phyloP scores from a whole-genome alignment of 2,888 invertebrate genomes.

The Drosophila putrida region DNA sequence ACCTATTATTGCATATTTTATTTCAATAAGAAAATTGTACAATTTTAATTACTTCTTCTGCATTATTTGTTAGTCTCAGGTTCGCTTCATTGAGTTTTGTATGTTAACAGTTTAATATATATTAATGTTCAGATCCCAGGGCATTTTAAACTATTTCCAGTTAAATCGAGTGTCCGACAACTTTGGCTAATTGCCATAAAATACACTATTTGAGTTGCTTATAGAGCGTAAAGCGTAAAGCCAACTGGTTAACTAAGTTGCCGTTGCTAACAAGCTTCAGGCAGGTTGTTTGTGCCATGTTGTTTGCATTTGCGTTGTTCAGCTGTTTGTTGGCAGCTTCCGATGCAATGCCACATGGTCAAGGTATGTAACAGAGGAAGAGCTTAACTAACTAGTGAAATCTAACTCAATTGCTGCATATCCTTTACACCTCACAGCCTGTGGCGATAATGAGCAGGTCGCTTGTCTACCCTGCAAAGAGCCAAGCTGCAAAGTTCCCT shows the following conservation, averaged over 20 bases:
- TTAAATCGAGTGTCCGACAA: not conserved
- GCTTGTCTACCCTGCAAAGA: constrained; percentile 49
- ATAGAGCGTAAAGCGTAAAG: constrained; percentile 37
- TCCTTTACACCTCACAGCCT: constrained; percentile 35
- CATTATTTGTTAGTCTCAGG: not conserved
- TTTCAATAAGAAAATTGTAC: not conserved
- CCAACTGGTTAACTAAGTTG: constrained; percentile 9
- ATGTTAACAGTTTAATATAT: not conserved
- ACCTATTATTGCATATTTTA: not conserved
- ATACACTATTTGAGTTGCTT: constrained; percentile 40
- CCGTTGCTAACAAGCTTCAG: constrained; percentile 8
- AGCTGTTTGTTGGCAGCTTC: constrained; percentile 17
- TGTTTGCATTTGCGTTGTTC: constrained; percentile 40
- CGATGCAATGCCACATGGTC: constrained; percentile 5
- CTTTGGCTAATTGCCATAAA: constrained; percentile 51
- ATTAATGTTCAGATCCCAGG: not conserved
- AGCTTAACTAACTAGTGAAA: not conserved
- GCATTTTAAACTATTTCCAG: not conserved
- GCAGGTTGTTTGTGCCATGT: constrained; percentile 25
- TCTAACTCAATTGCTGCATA: not conserved
- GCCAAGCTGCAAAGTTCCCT: constrained; percentile 39
- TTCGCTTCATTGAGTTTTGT: not conserved
- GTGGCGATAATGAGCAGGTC: constrained; percentile 50
- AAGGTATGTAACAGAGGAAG: constrained; percentile 41
- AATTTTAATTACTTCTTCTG: not conserved